Evolutionary conservation across 2,797 vertebrate species (phyloP).

Genomic region (Mustela erminea): DNA sequence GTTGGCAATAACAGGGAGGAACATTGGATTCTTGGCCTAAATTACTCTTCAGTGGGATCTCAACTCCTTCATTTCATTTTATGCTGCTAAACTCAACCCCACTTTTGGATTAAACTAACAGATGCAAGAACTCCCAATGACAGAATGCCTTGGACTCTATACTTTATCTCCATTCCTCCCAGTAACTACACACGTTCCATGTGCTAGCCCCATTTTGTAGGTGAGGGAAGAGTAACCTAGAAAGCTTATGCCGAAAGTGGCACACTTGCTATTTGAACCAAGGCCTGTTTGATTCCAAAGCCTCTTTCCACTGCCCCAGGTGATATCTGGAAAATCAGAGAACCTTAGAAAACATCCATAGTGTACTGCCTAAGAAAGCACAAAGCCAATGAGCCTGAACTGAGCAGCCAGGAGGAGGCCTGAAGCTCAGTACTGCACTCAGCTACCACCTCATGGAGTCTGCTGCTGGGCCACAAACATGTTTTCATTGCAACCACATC

Average conservation of each 20-base stretch:
- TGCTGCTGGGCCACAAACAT: neutral
- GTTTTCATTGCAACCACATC: neutral
- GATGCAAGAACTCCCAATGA: neutral
- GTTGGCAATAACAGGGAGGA: constrained; percentile 14
- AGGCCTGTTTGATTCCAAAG: constrained; percentile 1
- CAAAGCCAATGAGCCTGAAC: neutral
- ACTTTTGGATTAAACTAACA: neutral
- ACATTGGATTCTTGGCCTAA: neutral
- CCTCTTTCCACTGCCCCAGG: neutral
- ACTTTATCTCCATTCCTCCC: neutral
- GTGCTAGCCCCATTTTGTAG: neutral
- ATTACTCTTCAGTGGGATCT: neutral
- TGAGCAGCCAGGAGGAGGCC: neutral
- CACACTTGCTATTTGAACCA: constrained; percentile 1
- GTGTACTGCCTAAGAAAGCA: neutral
- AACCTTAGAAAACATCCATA: constrained; percentile 3
- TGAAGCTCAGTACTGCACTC: neutral
- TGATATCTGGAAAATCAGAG: constrained; percentile 43
- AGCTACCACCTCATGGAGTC: neutral
- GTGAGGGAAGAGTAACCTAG: neutral
- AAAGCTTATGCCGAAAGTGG: neutral
- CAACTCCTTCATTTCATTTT: neutral
- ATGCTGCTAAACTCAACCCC: neutral
- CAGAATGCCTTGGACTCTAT: neutral
- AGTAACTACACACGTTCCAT: neutral